Conservation (phyloP, 2,888 invertebrate species). For the Antitype chi region DNA sequence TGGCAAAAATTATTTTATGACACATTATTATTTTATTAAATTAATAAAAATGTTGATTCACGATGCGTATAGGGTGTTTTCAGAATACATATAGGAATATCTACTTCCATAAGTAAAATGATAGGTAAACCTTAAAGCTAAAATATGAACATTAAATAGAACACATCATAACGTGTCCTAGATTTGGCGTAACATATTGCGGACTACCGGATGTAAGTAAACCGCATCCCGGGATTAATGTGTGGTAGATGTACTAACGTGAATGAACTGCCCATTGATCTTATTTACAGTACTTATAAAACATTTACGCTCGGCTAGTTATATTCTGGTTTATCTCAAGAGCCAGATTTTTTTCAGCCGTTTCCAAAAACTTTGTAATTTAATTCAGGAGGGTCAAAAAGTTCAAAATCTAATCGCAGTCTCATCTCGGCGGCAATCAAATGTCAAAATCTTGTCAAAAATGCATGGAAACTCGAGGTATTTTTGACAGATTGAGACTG, state of each 20-base stretch:
- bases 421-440: too few species aligned
- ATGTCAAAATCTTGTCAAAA: too few species aligned
- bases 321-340: slow-evolving; percentile 27
- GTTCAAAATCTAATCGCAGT: too few species aligned
- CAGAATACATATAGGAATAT: slow-evolving; percentile 12
- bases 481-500: too few species aligned
- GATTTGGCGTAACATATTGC: slow-evolving; percentile 61
- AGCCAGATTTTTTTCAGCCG: slow-evolving; percentile 4
- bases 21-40: slow-evolving; percentile 8
- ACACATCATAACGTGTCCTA: slow-evolving; percentile 62
- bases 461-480: too few species aligned
- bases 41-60: slow-evolving; percentile 1
- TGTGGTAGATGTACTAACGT: slow-evolving; percentile 51
- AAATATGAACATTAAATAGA: slow-evolving; percentile 61
- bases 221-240: slow-evolving; percentile 70
- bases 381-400: slow-evolving; percentile 12
- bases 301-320: slow-evolving; percentile 26
- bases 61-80: neutral
- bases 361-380: neutral
- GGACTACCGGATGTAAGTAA: slow-evolving; percentile 67
- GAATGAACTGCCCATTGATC: slow-evolving; percentile 63
- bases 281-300: slow-evolving; percentile 60
- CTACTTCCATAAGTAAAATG: slow-evolving; percentile 35
- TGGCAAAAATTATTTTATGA: slow-evolving; percentile 34
- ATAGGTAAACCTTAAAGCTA: slow-evolving; percentile 41